Percentiles rank a stretch among this genome's conserved stretches.
phyloP scores from a whole-genome alignment of 2,113 vertebrate genomes.

The Acinonyx jubatus region DNA sequence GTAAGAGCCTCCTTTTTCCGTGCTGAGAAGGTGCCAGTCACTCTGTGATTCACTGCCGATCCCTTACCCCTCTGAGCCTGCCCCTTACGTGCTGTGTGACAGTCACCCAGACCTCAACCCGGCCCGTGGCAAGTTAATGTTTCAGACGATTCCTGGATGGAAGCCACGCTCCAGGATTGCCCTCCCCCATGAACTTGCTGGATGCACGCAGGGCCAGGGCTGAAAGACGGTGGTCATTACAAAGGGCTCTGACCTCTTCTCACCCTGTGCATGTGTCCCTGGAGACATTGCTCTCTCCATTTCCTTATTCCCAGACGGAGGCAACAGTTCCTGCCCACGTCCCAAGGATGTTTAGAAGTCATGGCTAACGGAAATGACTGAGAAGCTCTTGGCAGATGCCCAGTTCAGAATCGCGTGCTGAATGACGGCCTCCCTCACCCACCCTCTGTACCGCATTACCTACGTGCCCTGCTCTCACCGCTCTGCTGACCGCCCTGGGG shows the following conservation, averaged over 20 bases:
- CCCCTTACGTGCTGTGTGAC: neutral
- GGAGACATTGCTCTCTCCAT: neutral
- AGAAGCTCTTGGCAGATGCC: neutral
- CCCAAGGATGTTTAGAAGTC: neutral
- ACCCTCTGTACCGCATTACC: neutral
- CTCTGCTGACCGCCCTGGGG: neutral
- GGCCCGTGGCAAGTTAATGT: neutral
- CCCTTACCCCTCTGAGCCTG: neutral
- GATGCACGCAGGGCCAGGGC: neutral
- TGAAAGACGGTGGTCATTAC: neutral
- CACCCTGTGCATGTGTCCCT: neutral
- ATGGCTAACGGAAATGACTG: neutral
- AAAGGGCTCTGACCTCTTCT: neutral
- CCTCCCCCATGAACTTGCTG: neutral
- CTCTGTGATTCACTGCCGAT: neutral
- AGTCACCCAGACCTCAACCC: neutral
- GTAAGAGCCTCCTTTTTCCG: neutral
- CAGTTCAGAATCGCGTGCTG: neutral
- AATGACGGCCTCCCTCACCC: neutral
- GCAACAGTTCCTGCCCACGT: neutral
- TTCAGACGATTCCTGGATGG: neutral
- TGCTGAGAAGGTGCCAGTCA: neutral
- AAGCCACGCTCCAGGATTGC: neutral
- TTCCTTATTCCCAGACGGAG: constrained; percentile 12
- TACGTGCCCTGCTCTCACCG: rapidly evolving